A percentile compares a stretch with the other conserved stretches of the same genome.
Evolutionary conservation across 2,797 vertebrate genomes (phyloP).

Genomic region (Artibeus lituratus): DNA sequence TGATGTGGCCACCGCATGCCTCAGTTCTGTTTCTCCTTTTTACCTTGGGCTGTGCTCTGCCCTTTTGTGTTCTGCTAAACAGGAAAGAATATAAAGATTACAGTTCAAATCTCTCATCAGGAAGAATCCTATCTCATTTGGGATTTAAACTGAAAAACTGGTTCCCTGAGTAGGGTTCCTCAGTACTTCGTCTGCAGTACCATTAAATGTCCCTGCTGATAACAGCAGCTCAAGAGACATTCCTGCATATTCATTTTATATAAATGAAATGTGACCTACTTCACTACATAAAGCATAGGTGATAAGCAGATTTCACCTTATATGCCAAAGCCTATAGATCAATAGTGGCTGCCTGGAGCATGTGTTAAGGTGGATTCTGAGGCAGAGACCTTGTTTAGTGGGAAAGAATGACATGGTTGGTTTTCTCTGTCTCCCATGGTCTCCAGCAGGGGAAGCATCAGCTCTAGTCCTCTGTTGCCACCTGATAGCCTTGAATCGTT

Average conservation of each 20-base stretch:
- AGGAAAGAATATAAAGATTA: slow-evolving; percentile 38
- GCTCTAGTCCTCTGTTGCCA: neutral
- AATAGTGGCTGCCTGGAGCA: neutral
- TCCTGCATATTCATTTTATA: neutral
- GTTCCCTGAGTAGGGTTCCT: neutral
- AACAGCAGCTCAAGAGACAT: neutral
- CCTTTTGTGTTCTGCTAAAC: slow-evolving; percentile 20
- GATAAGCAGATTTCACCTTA: neutral
- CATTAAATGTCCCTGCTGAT: neutral
- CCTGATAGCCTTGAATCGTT: neutral
- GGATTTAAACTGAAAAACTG: slow-evolving; percentile 16
- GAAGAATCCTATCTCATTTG: slow-evolving; percentile 26
- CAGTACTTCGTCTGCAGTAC: neutral
- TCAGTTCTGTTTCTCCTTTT: slow-evolving; percentile 37
- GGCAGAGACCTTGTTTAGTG: neutral
- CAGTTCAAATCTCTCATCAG: slow-evolving; percentile 21
- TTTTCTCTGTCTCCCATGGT: neutral
- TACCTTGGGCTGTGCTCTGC: neutral
- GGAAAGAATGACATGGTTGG: neutral
- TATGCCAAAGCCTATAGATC: neutral
- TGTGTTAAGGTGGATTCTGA: slow-evolving; percentile 29
- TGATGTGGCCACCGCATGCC: neutral
- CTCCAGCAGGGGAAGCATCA: neutral
- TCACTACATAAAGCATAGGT: neutral
- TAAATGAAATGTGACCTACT: neutral